phyloP scores from a whole-genome alignment of 2,113 vertebrate species.

The Zootoca vivipara region DNA sequence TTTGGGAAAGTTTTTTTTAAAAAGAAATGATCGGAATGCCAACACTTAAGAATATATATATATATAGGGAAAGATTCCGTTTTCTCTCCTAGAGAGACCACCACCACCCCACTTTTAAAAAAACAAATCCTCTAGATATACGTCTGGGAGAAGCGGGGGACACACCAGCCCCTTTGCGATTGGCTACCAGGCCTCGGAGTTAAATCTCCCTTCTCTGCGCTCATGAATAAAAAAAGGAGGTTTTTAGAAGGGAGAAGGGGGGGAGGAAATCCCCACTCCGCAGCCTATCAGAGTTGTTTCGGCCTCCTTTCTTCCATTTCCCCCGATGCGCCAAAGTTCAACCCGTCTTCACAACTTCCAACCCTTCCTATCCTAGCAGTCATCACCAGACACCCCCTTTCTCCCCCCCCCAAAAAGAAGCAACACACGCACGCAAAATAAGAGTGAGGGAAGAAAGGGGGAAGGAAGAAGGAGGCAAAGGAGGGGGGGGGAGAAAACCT shows the following conservation, averaged over 20 bases:
- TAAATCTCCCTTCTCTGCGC: conserved; percentile 72
- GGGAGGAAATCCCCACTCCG: background rate
- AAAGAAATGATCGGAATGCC: too few species aligned
- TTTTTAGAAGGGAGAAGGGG: background rate
- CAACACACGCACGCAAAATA: conserved; percentile 14
- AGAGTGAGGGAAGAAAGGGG: background rate
- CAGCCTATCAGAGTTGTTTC: conserved; percentile 84
- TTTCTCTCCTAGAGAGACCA: conserved; percentile 48
- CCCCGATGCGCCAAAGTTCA: conserved; percentile 79
- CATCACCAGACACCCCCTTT: conserved; percentile 6
- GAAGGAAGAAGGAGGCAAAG: conserved; percentile 29
- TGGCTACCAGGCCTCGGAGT: conserved; percentile 70
- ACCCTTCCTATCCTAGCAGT: conserved; percentile 52
- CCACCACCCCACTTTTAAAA: conserved; percentile 52
- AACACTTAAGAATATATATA: background rate
- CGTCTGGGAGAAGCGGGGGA: conserved; percentile 3
- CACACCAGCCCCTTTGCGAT: conserved; percentile 69
- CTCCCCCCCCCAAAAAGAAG: conserved; percentile 11
- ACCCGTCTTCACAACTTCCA: conserved; percentile 84
- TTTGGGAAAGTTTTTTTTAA: conserved; percentile 9
- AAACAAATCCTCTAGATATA: conserved; percentile 16
- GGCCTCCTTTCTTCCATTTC: conserved; percentile 67
- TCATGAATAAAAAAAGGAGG: conserved; percentile 87
- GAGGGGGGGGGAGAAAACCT: conserved; percentile 32
- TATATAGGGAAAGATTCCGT: background rate